Evolutionary conservation across 2,888 invertebrate genomes (phyloP).

Genomic region (Gymnosoma rotundatum): DNA sequence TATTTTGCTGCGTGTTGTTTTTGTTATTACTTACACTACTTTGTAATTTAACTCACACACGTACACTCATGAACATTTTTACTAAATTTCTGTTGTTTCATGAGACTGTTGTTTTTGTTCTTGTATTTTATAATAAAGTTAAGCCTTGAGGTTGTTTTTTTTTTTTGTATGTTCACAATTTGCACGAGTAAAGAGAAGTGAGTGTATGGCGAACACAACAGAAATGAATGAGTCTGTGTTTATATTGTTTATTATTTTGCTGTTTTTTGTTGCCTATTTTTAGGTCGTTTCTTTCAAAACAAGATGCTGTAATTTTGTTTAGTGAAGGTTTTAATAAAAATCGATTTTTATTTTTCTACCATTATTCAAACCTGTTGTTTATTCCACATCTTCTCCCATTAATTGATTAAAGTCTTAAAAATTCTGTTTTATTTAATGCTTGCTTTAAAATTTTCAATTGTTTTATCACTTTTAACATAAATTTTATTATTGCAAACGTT

Average conservation of each 20-base stretch:
- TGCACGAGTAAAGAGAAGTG: not conserved
- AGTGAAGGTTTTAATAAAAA: conserved; percentile 22
- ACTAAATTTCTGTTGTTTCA: not conserved
- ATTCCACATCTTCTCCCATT: not conserved
- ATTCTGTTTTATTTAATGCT: conserved; percentile 2
- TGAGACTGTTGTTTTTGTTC: not conserved
- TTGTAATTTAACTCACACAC: too few species aligned
- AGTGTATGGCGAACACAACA: not conserved
- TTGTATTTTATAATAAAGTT: conserved; percentile 25
- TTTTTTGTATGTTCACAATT: not conserved
- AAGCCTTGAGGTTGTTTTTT: conserved; percentile 1
- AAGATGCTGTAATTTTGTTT: conserved; percentile 16
- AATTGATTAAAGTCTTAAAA: conserved; percentile 38
- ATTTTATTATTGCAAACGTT: conserved; percentile 30
- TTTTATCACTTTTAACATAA: conserved; percentile 1
- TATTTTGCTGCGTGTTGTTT: too few species aligned
- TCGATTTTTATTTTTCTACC: conserved; percentile 23
- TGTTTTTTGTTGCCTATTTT: too few species aligned
- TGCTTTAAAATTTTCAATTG: not conserved
- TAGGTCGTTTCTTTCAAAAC: not conserved
- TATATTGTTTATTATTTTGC: not conserved
- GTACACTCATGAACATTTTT: not conserved
- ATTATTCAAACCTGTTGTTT: conserved; percentile 2
- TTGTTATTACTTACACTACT: too few species aligned
- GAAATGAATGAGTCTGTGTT: not conserved